Base-by-base conservation (phyloP, 2,797 vertebrate genomes). In the Amphiprion clarkii region DNA sequence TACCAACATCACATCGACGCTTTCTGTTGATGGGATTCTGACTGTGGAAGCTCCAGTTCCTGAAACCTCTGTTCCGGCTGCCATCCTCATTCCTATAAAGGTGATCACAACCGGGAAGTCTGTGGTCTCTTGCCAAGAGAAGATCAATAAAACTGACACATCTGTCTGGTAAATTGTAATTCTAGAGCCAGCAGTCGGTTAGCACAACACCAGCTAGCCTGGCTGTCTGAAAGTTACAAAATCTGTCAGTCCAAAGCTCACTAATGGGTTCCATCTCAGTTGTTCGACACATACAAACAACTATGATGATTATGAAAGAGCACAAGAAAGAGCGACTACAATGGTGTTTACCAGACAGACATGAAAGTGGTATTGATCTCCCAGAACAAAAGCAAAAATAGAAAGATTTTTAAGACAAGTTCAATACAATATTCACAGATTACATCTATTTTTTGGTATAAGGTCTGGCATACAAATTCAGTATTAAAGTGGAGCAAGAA, bases 1-100 rank as follows among this genome's bases (percentile, higher is more conserved):
- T 0, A 71, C 87, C 36, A 87, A 81, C 67, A 87, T 96, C 3
- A 55, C 19, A 5, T 89, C 95, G 16, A 85, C 63, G 0, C 85
- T 96, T 9, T 94, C 93, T 4, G 78, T 81, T 0, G 93, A 95
- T 31, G 95, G 95, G 0, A 76, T 96, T 66, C 89, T 96, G 71
- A 91, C 84, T 0, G 89, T 95, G 55, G 94, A 95, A 53, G 93
- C 89, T 61, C 89, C 90, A 7, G 82, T 95, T 77, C 84, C 90
- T 3, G 67, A 84, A 27, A 21, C 84, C 0, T 71, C 82, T 6
- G 66, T 75, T 58, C 85, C 90, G 25, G 69, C 90, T 36, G 65
- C 91, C 70, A 44, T 90, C 39, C 46, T 84, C 67, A 92, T 95
- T 39, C 93, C 94, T 13, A 86, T 95, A 71, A 92, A 95, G 93